Evolutionary conservation across 1,140 invertebrate genomes (phyloP).

Genomic region (Ylistrum balloti): DNA sequence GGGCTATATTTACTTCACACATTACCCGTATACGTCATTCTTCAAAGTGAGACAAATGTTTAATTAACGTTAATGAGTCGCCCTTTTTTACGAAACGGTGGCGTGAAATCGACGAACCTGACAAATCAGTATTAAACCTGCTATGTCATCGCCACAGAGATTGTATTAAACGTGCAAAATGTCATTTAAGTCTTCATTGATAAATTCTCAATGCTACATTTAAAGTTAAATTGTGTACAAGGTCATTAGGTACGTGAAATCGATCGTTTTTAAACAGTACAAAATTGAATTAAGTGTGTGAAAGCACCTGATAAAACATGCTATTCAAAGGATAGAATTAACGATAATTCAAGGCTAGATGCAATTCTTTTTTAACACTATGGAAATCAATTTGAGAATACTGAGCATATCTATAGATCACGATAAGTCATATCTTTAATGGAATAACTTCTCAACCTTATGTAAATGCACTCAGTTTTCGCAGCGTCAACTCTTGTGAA

Average conservation of each 20-base stretch:
- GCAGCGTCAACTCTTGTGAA: too few species aligned
- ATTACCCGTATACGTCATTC: too few species aligned
- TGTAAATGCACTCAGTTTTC: not conserved
- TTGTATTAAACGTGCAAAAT: too few species aligned
- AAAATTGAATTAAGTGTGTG: not conserved
- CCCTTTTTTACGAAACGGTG: too few species aligned
- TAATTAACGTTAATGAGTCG: too few species aligned
- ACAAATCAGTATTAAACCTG: too few species aligned
- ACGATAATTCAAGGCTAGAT: not conserved
- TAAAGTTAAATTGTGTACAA: not conserved
- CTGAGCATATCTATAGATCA: not conserved
- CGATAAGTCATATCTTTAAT: not conserved
- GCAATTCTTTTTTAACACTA: not conserved
- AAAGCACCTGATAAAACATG: not conserved
- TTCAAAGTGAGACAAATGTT: too few species aligned
- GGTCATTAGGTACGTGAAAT: not conserved
- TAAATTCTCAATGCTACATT: not conserved
- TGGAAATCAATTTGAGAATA: not conserved
- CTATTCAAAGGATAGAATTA: not conserved
- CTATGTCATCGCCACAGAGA: too few species aligned
- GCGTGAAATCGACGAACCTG: too few species aligned
- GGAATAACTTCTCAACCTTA: not conserved
- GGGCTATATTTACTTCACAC: too few species aligned
- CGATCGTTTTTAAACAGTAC: not conserved
- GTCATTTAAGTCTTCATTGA: not conserved